phyloP scores from a whole-genome alignment of 2,888 invertebrate genomes.

The Baccha elongata region DNA sequence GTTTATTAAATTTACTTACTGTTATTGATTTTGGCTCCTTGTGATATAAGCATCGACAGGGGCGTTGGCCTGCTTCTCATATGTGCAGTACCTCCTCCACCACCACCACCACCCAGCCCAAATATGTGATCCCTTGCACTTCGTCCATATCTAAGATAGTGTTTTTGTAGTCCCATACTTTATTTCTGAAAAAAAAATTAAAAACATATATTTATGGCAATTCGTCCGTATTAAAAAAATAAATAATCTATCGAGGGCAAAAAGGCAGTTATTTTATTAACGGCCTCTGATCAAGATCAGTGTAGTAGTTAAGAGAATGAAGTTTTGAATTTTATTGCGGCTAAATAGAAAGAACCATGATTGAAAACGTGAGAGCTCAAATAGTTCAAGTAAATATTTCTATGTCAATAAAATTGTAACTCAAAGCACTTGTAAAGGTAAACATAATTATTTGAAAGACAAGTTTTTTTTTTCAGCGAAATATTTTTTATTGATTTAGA shows the following conservation, averaged over 20 bases:
- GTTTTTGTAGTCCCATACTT: slow-evolving; percentile 88
- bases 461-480: not conserved
- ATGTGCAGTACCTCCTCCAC: slow-evolving; percentile 70
- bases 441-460: slow-evolving; percentile 14
- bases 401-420: slow-evolving; percentile 7
- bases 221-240: not conserved
- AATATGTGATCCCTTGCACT: slow-evolving; percentile 88
- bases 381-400: slow-evolving; percentile 15
- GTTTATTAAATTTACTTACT: slow-evolving; percentile 85
- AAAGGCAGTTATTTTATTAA: not conserved
- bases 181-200: slow-evolving; percentile 76
- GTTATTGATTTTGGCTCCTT: slow-evolving; percentile 88
- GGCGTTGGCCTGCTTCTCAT: slow-evolving; percentile 84
- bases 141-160: slow-evolving; percentile 90
- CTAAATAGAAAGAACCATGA: not conserved
- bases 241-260: slow-evolving; percentile 19
- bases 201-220: slow-evolving; percentile 20
- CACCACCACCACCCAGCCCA: slow-evolving; percentile 83
- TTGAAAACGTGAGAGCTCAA: not conserved
- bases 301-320: not conserved
- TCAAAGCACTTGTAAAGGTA: slow-evolving; percentile 11
- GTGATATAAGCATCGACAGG: slow-evolving; percentile 91
- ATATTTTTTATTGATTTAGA: not conserved
- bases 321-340: not conserved
- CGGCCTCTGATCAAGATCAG: not conserved